Evolutionary conservation across 2,888 invertebrate species (phyloP).

Genomic region (Sphinx pinastri): DNA sequence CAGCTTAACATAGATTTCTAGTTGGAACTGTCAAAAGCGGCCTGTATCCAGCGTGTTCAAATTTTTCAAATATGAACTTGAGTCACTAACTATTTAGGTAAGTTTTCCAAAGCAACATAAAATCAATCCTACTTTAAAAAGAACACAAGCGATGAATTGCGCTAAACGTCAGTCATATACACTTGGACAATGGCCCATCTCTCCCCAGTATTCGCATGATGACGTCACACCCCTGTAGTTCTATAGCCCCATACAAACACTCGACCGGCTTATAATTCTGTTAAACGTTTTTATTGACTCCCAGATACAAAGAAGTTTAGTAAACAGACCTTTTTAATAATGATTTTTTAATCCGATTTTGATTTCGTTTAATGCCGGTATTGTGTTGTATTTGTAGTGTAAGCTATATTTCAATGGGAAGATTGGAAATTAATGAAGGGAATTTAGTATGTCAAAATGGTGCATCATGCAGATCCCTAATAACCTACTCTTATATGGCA

Average conservation of each 20-base stretch:
- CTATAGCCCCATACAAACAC: conserved; percentile 2
- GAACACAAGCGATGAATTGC: background rate
- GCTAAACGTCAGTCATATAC: background rate
- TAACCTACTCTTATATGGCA: too few relatives aligned
- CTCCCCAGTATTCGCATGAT: background rate
- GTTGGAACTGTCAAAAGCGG: too few relatives aligned
- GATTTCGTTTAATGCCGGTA: background rate
- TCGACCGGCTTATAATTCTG: background rate
- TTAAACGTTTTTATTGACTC: conserved; percentile 20
- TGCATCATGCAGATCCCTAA: too few relatives aligned
- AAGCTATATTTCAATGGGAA: too few relatives aligned
- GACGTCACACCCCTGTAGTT: conserved; percentile 16
- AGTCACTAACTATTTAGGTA: too few relatives aligned
- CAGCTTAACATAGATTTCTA: too few relatives aligned
- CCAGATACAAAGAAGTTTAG: conserved; percentile 11
- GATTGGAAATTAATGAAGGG: too few relatives aligned
- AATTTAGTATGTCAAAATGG: too few relatives aligned
- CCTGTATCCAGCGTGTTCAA: too few relatives aligned
- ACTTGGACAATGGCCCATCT: background rate
- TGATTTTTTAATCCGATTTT: conserved; percentile 15
- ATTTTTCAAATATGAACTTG: too few relatives aligned
- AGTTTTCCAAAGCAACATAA: too few relatives aligned
- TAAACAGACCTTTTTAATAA: conserved; percentile 17
- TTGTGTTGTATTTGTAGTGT: background rate
- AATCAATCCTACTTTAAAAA: too few relatives aligned